Base-by-base conservation (phyloP, 2,797 vertebrate genomes). In the Paedocypris micromegethes region DNA sequence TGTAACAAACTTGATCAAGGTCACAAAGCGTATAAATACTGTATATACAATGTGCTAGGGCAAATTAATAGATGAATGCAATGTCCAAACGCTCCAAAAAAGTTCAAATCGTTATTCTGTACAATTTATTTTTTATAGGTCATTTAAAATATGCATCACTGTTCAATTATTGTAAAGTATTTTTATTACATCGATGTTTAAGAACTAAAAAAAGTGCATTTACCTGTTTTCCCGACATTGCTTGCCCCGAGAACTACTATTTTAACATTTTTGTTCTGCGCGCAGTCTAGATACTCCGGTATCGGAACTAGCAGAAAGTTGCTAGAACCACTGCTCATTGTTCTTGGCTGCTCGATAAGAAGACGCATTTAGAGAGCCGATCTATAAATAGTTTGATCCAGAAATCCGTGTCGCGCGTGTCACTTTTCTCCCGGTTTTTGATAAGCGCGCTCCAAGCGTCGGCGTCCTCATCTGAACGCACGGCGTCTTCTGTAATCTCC, bases 271-370 rank as follows among this genome's bases (percentile, higher is more conserved):
- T 92, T 93, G 88, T 89, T 93, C 70, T 92, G 90, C 57, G 88
- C 88, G 0, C 90, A 92, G 81, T 94, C 94, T 77, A 89, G 72
- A 46, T 90, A 91, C 83, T 96, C 94, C 69, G 93, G 93, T 70
- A 96, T 95, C 74, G 94, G 93, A 48, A 95, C 90, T 84, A 96
- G 86, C 75, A 96, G 88, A 80, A 95, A 96, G 84, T 88, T 93
- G 9, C 90, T 84, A 44, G 93, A 89, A 68, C 88, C 90, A 86
- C 90, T 81, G 83, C 89, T 94, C 93, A 95, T 96, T 77, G 85
- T 89, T 77, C 78, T 84, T 77, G 84, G 74, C 72, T 87, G 76
- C 79, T 84, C 82, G 67, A 72, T 83, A 74, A 83, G 82, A 73
- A 84, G 83, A 81, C 85, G 88, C 90, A 90, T 90, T 81, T 77